A percentile compares a stretch with the other conserved stretches of the same genome.
These are phyloP conservation scores for Cerastoderma edule DNA, from an alignment of 2,888 invertebrate genomes.

Conservation along the genomic window DNA sequence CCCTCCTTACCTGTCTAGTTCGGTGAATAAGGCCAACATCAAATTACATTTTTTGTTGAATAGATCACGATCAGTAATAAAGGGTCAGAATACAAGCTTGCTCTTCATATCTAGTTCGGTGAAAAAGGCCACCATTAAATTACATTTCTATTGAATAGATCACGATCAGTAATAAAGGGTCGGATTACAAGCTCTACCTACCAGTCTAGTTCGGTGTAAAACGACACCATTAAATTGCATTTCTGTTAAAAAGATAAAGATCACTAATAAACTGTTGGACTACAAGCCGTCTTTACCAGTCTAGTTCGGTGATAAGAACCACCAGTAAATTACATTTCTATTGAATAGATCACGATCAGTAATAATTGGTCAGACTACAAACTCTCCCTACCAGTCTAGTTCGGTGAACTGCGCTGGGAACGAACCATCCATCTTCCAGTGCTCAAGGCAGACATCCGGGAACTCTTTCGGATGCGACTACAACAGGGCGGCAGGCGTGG, in stretches of 20 bases:
- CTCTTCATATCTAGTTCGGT: too few relatives aligned
- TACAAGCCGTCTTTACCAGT: background rate
- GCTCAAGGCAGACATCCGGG: background rate
- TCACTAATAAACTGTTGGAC: background rate
- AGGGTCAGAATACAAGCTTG: too few relatives aligned
- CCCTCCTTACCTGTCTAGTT: too few relatives aligned
- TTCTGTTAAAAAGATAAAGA: background rate
- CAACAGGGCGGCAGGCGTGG: conserved; percentile 15
- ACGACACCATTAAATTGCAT: background rate
- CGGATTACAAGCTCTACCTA: background rate
- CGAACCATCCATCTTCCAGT: conserved; percentile 12
- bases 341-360: background rate
- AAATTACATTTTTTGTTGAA: too few relatives aligned
- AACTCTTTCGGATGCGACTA: conserved; percentile 11
- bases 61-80: too few relatives aligned
- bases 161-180: too few relatives aligned
- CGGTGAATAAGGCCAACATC: too few relatives aligned
- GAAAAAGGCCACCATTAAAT: too few relatives aligned
- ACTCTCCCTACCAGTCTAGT: background rate
- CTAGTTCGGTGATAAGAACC: background rate
- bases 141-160: too few relatives aligned
- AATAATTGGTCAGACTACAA: background rate
- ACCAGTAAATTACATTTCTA: too few relatives aligned
- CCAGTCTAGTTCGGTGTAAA: background rate
- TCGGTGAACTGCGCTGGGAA: background rate